phyloP scores from a whole-genome alignment of 1,140 invertebrate species.

The Bombus superbus region DNA sequence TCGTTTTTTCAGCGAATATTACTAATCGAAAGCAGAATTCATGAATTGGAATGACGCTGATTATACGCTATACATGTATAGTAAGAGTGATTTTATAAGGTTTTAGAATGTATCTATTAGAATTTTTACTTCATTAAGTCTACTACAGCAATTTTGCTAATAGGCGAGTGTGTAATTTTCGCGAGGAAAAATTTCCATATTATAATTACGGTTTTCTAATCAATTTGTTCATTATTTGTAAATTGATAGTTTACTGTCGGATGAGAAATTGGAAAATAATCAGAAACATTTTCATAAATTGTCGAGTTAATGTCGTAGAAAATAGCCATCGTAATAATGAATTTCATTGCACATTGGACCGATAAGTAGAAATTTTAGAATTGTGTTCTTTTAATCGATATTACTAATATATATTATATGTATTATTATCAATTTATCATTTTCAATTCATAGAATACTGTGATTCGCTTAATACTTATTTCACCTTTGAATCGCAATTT shows the following conservation, averaged over 20 bases:
- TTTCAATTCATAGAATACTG: too few relatives aligned
- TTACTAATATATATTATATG: too few relatives aligned
- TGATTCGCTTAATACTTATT: too few relatives aligned
- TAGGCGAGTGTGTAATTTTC: neutral
- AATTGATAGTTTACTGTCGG: neutral
- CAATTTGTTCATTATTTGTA: neutral
- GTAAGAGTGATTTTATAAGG: neutral
- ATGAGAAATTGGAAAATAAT: too few relatives aligned
- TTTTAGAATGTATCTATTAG: neutral
- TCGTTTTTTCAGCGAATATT: neutral
- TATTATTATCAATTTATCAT: too few relatives aligned
- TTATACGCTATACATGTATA: neutral
- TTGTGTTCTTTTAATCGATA: too few relatives aligned
- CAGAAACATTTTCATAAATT: too few relatives aligned
- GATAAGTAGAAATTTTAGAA: too few relatives aligned
- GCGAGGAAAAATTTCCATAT: neutral
- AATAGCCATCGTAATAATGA: too few relatives aligned
- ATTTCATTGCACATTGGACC: too few relatives aligned
- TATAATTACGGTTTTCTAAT: neutral
- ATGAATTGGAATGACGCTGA: neutral
- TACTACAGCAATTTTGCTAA: neutral
- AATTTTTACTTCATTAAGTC: neutral
- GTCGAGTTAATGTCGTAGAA: too few relatives aligned
- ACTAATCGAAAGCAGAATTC: neutral
- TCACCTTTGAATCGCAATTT: too few relatives aligned